Evolutionary conservation across 2,888 invertebrate genomes (phyloP), one percentile per base, ranked within the genome.

Genomic region (Julus scandinavius): DNA sequence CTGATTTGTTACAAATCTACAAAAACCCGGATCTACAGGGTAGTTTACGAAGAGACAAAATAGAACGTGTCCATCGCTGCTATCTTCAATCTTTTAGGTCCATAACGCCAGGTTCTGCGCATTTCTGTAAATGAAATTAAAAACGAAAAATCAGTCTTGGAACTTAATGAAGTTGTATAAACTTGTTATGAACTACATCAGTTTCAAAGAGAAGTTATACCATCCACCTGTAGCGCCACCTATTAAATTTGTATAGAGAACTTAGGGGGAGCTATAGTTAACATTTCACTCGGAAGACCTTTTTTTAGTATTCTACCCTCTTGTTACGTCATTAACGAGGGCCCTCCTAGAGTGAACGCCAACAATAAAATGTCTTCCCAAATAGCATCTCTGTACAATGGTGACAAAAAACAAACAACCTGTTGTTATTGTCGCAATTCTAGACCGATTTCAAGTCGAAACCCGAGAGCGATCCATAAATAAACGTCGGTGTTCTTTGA

Each of bases 11-110:
- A 80, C 80, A 90, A 92, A 92, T 94, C 96, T 96, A 97, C 97
- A 97, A 97, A 97, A 97, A 97, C 97, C 97, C 97, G 97, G 97
- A 97, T 97, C 97, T 97, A 98, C 97, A 98, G 97, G 97, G 97
- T 98, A 97, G 97, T 96, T 97, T 97, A 97, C 97, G 97, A 96
- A 96, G 96, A 90, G 88, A 88, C 88, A 80, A 72, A 7, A 20
- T 50, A 41, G 54, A 38, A 54, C 80, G 13, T 13, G 15, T 38
- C 11, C 29, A 72, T 11, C 72, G 80, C 72, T 29, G 80, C 80
- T 13, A 38, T 80, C 38, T 38, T 80, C 15, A 15, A 4, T 7
- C 1, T 72, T 72, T 29, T 29, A 29, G 29, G 29, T 29, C 29
- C 29, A 29, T 29, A 29, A 29, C 17, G 9, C 20, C 6, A 20